Percentiles rank a stretch among this genome's conserved stretches.
Evolutionary conservation across 2,888 invertebrate genomes (phyloP).

Genomic region (Cheilosia vernalis): DNA sequence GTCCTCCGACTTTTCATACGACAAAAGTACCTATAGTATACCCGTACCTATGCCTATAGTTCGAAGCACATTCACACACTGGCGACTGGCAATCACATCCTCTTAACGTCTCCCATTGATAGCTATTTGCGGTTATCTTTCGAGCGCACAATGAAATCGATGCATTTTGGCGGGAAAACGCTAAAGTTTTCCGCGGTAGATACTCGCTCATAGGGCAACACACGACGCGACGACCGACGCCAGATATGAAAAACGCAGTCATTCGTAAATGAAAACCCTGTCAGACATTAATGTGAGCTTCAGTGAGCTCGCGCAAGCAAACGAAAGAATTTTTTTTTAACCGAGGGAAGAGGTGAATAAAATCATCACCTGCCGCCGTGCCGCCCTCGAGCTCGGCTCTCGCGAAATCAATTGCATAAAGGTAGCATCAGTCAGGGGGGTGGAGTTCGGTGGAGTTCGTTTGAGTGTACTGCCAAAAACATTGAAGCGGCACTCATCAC

Average conservation of each 20-base stretch:
- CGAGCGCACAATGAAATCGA: constrained; percentile 68
- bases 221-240: too few relatives aligned
- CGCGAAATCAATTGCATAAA: constrained; percentile 56
- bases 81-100: constrained; percentile 64
- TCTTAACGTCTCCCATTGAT: constrained; percentile 71
- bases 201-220: constrained; percentile 10
- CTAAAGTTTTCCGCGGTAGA: constrained; percentile 26
- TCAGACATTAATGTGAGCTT: constrained; percentile 70
- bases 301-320: constrained; percentile 49
- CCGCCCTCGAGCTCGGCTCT: constrained; percentile 12
- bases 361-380: constrained; percentile 29
- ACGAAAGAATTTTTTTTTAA: constrained; percentile 22
- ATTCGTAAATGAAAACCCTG: constrained; percentile 71
- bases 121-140: constrained; percentile 73
- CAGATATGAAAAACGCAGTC: constrained; percentile 64
- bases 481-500: constrained; percentile 60
- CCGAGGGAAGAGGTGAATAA: constrained; percentile 28
- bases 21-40: background rate
- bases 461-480: constrained; percentile 49
- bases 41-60: background rate
- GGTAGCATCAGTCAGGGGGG: background rate
- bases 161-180: constrained; percentile 71
- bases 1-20: constrained; percentile 53
- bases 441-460: background rate
- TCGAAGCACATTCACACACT: constrained; percentile 49